These are phyloP conservation scores for Caenorhabditis virilis DNA, from an alignment of 2,888 invertebrate genomes.

Conservation along the genomic window DNA sequence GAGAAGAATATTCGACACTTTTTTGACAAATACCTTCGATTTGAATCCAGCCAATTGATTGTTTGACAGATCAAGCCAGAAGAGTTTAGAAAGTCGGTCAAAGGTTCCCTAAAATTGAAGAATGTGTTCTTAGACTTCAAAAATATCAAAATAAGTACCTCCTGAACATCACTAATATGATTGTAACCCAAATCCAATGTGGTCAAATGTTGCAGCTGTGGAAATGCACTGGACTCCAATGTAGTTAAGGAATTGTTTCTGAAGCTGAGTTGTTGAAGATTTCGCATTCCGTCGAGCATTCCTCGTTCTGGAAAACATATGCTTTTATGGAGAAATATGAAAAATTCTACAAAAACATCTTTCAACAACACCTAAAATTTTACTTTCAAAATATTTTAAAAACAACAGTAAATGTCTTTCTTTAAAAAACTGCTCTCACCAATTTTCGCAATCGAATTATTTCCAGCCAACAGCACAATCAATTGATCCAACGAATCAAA, in stretches of 20 bases:
- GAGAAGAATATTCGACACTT: conserved; percentile 59
- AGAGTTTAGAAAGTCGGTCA: conserved; percentile 47
- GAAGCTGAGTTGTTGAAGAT: conserved; percentile 72
- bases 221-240: conserved; percentile 48
- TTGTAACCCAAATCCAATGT: conserved; percentile 72
- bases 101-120: conserved; percentile 48
- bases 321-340: too few relatives aligned
- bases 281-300: conserved; percentile 75
- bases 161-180: conserved; percentile 81
- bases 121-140: background rate
- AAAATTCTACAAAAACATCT: too few relatives aligned
- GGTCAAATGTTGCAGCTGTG: conserved; percentile 54
- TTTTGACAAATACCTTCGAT: conserved; percentile 52
- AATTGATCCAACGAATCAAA: conserved; percentile 74
- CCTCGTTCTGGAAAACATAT: conserved; percentile 52
- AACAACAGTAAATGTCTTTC: too few relatives aligned
- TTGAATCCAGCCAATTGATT: conserved; percentile 56
- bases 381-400: too few relatives aligned
- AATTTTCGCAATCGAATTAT: conserved; percentile 80
- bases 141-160: conserved; percentile 17
- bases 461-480: conserved; percentile 79
- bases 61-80: conserved; percentile 64
- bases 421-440: conserved; percentile 54
- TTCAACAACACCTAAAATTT: too few relatives aligned
- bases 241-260: conserved; percentile 54